Base-by-base conservation (phyloP, 2,888 invertebrate genomes). In the Drosophila atripex region DNA sequence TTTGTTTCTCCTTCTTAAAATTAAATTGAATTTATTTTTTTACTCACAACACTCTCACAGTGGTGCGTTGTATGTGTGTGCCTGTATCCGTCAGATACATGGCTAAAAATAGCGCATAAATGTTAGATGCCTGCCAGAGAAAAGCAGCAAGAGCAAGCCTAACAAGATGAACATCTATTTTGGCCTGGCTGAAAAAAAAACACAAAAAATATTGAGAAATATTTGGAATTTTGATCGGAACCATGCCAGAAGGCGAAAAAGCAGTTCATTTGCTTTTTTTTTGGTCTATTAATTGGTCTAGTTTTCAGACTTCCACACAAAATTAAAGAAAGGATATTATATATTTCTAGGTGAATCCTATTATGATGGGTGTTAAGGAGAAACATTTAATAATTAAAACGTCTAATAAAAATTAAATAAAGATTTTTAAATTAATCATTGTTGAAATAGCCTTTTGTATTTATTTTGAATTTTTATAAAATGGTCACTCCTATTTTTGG, bases 101-200 rank as follows among this genome's bases (percentile, higher is more conserved):
- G 14, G 3, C 77, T 86, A 88, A 70, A 86, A 75, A 86, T 84
- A 84, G 77, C 54, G 14, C 73, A 65, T 61, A 77, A 80, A 80
- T 72, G 60, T 68, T 65, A 60, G 69, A 73, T 70, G 66, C 56
- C 57, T 41, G 61, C 63, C 64, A 59, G 65, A 54, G 39, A 43
- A 30, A 57, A 66, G 61, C 53, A 68, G 45, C 51, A 63, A 63
- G 45, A 66, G 52, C 79, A 68, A 54, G 75, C 71, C 80, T 75
- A 84, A 86, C 87, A 71, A 87, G 78, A 68, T 73, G 73, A 73
- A 66, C 84, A 71, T 84, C 80, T 80, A 80, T 80, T 80, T 80
- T 75, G 68, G 87, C 72, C 71, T 30, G 52, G 47, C 65, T n/a
- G 35, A 35, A 35, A 35, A 35, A 35, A 80, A 80, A 28, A 28